These are phyloP conservation scores for Phyto melanocephala DNA, from an alignment of 2,888 invertebrate species.

Conservation along the genomic window DNA sequence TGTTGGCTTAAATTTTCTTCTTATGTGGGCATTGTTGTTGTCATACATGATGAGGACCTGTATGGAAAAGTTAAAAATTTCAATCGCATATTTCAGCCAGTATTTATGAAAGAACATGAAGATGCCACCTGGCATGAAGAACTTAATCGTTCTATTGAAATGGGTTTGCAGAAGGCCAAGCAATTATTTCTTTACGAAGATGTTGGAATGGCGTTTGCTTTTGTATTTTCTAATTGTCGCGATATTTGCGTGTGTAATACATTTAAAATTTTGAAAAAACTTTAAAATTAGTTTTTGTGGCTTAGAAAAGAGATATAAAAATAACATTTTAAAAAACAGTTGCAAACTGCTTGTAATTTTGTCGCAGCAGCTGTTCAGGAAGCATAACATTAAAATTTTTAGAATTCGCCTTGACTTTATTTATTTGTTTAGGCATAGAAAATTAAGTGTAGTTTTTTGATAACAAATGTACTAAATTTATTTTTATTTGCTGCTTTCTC, in stretches of 20 bases:
- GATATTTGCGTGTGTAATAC: constrained; percentile 69
- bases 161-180: constrained; percentile 67
- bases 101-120: constrained; percentile 67
- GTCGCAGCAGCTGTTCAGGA: too few species aligned
- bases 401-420: too few species aligned
- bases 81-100: constrained; percentile 63
- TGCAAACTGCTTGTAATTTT: too few species aligned
- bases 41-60: constrained; percentile 69
- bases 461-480: too few species aligned
- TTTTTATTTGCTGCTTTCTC: too few species aligned
- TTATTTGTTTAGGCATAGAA: too few species aligned
- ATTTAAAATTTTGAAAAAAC: constrained; percentile 66
- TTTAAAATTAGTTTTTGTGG: neutral
- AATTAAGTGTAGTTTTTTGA: too few species aligned
- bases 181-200: constrained; percentile 60
- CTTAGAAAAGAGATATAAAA: too few species aligned
- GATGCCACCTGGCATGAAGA: constrained; percentile 71
- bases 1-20: constrained; percentile 73
- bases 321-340: too few species aligned
- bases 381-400: too few species aligned
- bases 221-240: constrained; percentile 70
- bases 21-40: constrained; percentile 69
- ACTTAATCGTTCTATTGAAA: constrained; percentile 65
- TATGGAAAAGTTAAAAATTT: constrained; percentile 67
- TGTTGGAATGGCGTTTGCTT: constrained; percentile 68